A percentile compares a stretch with the other conserved stretches of the same genome.
These are phyloP conservation scores for Actinia tenebrosa DNA, from an alignment of 64 coral and sea anemone genomes.

Conservation along the genomic window DNA sequence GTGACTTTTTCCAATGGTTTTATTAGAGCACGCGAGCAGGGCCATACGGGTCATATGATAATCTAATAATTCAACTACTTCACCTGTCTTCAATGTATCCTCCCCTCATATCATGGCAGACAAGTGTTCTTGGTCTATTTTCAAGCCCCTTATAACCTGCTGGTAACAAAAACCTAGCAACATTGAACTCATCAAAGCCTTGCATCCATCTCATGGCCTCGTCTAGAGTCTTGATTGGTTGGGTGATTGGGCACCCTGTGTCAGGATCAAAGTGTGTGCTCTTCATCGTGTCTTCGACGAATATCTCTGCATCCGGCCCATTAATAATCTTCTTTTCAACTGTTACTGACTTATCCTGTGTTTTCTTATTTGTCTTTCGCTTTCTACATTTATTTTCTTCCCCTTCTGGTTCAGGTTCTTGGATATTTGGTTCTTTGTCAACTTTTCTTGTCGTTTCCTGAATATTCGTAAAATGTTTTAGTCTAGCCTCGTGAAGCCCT, in stretches of 20 bases:
- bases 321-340: neutral
- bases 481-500: neutral
- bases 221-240: constrained; percentile 53
- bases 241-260: constrained; percentile 47
- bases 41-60: no score
- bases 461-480: neutral
- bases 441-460: neutral
- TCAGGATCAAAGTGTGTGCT: constrained; percentile 26
- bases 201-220: constrained; percentile 47
- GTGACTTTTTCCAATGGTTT: no score
- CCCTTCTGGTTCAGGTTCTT: neutral
- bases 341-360: neutral
- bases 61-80: neutral
- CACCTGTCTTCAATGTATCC: constrained; percentile 70
- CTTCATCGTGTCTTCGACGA: neutral
- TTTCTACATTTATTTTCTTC: neutral
- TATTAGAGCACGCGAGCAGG: no score
- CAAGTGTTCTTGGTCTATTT: constrained; percentile 45
- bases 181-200: constrained; percentile 72
- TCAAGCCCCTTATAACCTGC: neutral
- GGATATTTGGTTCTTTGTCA: neutral
- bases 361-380: neutral
- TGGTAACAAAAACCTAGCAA: constrained; percentile 29
- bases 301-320: neutral
- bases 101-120: constrained; percentile 85